Evolutionary conservation across 1,140 invertebrate species (phyloP), one percentile per base, ranked within the genome.

Genomic region (Nephila pilipes): DNA sequence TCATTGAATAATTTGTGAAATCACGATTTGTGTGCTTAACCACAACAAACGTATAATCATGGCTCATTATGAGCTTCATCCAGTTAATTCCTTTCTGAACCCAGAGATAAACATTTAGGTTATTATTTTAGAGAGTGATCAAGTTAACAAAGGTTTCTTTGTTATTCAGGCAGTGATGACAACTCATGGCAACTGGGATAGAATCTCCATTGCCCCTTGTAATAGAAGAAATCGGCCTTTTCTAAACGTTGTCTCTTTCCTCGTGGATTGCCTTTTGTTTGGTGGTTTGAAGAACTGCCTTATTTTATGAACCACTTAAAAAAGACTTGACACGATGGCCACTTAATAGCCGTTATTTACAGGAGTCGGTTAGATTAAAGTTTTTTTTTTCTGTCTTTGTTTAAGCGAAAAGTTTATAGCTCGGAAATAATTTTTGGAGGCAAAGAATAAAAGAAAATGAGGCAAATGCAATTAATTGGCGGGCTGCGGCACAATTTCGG

Each of bases 1-100:
- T 29, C 16, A 14, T 29, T 6, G n/a, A 75, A 75, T 75, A 75
- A 32, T 75, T 75, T 36, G 69, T 32, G 29, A 75, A 75, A 81
- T 81, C 36, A 81, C 80, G 80, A 54, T 81, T 81, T 81, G 80
- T 87, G 46, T 87, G 22, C 55, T 32, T 87, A 87, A 54, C 38
- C 18, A 54, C 6, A 36, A 25, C 57, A 58, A 87, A 87, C 85
- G 10, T 87, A 87, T 87, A 63, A 87, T 87, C 58, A 60, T 22
- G 14, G 20, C 55, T 87, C 85, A 87, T 87, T 87, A 87, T 3
- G 46, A 81, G 25, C 38, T 22, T 14, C 20, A 55, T 81, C 22
- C 54, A 46, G 46, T 55, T 81, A 81, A 81, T 81, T 81, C 38
- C 22, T 8, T 25, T 54, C 25, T 46, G 3, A 3, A 25, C 8